phyloP scores from a whole-genome alignment of 2,888 invertebrate genomes.

The Stenchaetothrips biformis region DNA sequence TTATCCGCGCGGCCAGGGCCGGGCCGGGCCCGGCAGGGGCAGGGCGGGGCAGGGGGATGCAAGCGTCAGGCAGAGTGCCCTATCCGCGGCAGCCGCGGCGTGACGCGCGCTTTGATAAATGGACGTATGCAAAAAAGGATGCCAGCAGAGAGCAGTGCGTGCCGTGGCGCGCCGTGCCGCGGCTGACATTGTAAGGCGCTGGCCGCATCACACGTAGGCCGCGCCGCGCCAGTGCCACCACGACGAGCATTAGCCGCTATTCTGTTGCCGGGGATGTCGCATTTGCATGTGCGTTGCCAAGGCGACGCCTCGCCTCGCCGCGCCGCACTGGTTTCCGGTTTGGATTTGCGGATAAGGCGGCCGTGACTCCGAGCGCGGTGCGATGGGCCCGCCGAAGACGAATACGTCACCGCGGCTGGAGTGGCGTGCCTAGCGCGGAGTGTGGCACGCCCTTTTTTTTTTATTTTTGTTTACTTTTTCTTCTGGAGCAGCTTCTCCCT shows the following conservation, averaged over 20 bases:
- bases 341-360: neutral
- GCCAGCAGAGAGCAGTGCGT: neutral
- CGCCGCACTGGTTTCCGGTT: conserved; percentile 8
- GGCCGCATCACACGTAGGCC: neutral
- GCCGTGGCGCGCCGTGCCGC: neutral
- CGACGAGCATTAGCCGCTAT: conserved; percentile 16
- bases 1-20: neutral
- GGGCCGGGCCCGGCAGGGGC: neutral
- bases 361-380: too few relatives aligned
- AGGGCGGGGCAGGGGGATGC: neutral
- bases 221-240: neutral
- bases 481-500: too few relatives aligned
- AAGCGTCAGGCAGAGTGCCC: neutral
- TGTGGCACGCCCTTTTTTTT: too few relatives aligned
- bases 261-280: conserved; percentile 15
- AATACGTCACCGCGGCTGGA: neutral
- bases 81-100: neutral
- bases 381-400: neutral
- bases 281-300: conserved; percentile 8
- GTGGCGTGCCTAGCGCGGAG: neutral
- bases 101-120: neutral
- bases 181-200: conserved; percentile 16
- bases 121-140: conserved; percentile 20
- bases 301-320: neutral
- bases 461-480: too few relatives aligned